A percentile compares a stretch with the other conserved stretches of the same genome.
phyloP scores from a whole-genome alignment of 2,888 invertebrate species.

The Thalpophila matura region DNA sequence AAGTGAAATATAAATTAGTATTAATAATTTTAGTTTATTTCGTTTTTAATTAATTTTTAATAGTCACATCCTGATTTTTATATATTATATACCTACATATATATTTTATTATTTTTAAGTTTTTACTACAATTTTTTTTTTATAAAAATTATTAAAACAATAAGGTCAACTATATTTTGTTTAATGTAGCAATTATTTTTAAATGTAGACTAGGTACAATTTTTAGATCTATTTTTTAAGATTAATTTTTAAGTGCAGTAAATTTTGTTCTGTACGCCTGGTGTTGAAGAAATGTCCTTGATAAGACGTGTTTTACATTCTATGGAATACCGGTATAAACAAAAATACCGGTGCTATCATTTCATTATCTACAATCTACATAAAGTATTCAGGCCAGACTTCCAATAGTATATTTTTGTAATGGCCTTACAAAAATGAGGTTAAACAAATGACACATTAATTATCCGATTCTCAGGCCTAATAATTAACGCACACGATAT shows the following conservation, averaged over 20 bases:
- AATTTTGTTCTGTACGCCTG: not conserved
- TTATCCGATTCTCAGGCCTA: too few species aligned
- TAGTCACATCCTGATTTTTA: constrained; percentile 84
- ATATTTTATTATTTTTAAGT: constrained; percentile 51
- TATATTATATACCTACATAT: constrained; percentile 52
- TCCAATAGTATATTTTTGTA: too few species aligned
- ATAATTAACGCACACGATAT: too few species aligned
- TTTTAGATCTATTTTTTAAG: too few species aligned
- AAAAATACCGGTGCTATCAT: too few species aligned
- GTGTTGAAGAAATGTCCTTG: too few species aligned
- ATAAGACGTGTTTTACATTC: too few species aligned
- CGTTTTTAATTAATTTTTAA: constrained; percentile 64
- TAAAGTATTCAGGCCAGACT: too few species aligned
- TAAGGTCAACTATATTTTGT: constrained; percentile 11
- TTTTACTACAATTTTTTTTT: constrained; percentile 29
- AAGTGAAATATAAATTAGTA: constrained; percentile 63
- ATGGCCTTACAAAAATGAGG: too few species aligned
- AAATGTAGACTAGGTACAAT: not conserved
- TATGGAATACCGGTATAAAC: too few species aligned
- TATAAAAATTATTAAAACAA: not conserved
- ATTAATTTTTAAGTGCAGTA: constrained; percentile 1
- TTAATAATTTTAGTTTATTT: constrained; percentile 63
- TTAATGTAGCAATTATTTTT: constrained; percentile 3
- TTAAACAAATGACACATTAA: too few species aligned
- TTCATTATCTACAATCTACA: too few species aligned